Evolutionary conservation across 2,888 invertebrate genomes (phyloP), one percentile per base, ranked within the genome.

Genomic region (Scelioninae gen. 2): DNA sequence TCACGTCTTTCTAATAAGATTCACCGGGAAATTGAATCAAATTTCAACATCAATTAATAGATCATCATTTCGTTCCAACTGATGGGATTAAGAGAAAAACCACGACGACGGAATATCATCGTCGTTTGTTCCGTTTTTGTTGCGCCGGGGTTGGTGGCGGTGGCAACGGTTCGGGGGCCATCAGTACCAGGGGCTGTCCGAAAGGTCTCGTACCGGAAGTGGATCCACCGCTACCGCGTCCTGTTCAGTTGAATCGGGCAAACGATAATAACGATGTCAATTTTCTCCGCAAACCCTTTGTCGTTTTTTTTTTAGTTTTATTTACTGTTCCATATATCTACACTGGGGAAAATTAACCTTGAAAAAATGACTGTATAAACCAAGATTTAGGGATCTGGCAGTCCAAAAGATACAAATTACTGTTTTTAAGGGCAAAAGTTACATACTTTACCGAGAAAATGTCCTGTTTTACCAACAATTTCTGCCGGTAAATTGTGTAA

Each of bases 181-280:
- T 84, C 76, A 87, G 89, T 89, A 93, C 92, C 86, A 94, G 88
- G 73, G 94, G 94, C 86, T 94, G 93, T 84, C 94, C 94, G 85
- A 93, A 93, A 75, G 93, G 91, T 86, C 93, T 89, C 79, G 90
- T 90, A 79, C 90, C 89, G 84, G 87, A 87, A 76, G 84, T 83
- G 28, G 86, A 84, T 78, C 90, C 84, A 18, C 84, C 84, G 80
- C 84, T 83, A 69, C 84, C 84, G 18, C 83, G 77, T 77, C 80
- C 81, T 80, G 67, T 57, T 74, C 69, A 78, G 74, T 68, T 33
- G 39, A 75, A 75, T 73, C 48, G 64, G 25, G 48, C 45, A 73
- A 60, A 60, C 60, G 45, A 61, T 55, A 57, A 52, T 57, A 22
- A 41, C 11, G 41, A 3, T n/a, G 18, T 41, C 2, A 31, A 4